Conservation (phyloP, 2,797 vertebrate genomes). For the Loriculus beryllinus region DNA sequence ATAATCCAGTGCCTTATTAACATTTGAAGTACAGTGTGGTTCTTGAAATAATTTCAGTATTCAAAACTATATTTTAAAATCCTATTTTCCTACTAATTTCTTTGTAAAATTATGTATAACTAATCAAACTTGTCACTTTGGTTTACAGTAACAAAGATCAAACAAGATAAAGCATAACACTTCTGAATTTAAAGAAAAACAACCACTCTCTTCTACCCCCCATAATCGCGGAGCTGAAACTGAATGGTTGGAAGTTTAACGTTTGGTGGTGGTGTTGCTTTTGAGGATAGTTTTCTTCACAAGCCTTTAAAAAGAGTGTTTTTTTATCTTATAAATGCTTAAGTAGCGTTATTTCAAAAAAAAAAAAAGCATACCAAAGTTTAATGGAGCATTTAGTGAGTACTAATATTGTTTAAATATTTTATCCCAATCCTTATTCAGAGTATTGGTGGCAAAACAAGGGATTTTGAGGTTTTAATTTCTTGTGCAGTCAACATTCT, state of each 20-base stretch:
- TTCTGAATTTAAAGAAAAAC: not conserved
- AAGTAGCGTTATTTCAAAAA: accelerated
- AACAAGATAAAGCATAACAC: not conserved
- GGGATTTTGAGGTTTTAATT: not conserved
- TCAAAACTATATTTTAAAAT: not conserved
- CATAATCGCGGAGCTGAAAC: not conserved
- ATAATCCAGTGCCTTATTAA: not conserved
- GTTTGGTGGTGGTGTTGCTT: not conserved
- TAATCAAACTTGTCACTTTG: not conserved
- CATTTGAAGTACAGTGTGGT: not conserved
- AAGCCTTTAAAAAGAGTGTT: not conserved
- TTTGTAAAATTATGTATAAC: not conserved
- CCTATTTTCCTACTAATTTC: not conserved
- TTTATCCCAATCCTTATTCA: not conserved
- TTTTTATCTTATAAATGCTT: not conserved
- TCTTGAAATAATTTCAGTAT: not conserved
- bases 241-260: not conserved
- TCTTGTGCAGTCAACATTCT: not conserved
- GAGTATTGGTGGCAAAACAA: not conserved
- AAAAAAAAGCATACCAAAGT: not conserved
- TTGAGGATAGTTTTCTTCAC: not conserved
- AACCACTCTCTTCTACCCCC: accelerated
- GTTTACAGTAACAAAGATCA: not conserved
- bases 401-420: not conserved
- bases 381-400: not conserved